Conservation (phyloP, 2,888 invertebrate genomes). For the Trichogramma dendrolimi region DNA sequence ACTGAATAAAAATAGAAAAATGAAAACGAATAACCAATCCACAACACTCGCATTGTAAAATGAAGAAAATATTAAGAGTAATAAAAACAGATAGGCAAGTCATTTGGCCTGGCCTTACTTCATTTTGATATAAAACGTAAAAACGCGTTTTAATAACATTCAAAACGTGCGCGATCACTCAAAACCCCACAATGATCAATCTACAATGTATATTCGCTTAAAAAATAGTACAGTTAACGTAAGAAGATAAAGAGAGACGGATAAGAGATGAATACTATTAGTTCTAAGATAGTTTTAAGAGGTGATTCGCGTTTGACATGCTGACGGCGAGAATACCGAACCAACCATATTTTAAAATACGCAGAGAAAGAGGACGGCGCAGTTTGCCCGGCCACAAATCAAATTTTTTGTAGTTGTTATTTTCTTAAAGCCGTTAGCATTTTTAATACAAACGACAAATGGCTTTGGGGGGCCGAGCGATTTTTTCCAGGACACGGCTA, state of each 20-base stretch:
- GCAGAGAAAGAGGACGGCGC: conserved; percentile 25
- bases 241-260: neutral
- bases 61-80: conserved; percentile 1
- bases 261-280: neutral
- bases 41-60: neutral
- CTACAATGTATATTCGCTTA: neutral
- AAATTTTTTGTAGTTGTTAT: no score
- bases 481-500: no score
- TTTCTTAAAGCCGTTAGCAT: no score
- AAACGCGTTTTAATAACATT: conserved; percentile 10
- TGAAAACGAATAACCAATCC: neutral
- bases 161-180: conserved; percentile 8
- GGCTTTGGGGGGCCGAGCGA: no score
- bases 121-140: conserved; percentile 18
- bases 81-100: neutral
- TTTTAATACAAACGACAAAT: no score
- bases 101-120: conserved; percentile 18
- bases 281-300: conserved; percentile 1
- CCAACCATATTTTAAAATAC: conserved; percentile 7
- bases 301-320: conserved; percentile 13
- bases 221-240: neutral
- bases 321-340: conserved; percentile 10
- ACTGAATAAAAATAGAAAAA: neutral
- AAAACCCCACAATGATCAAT: neutral
- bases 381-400: conserved; percentile 11